phyloP scores from a whole-genome alignment of 2,113 vertebrate species.

The Podarcis cretensis region DNA sequence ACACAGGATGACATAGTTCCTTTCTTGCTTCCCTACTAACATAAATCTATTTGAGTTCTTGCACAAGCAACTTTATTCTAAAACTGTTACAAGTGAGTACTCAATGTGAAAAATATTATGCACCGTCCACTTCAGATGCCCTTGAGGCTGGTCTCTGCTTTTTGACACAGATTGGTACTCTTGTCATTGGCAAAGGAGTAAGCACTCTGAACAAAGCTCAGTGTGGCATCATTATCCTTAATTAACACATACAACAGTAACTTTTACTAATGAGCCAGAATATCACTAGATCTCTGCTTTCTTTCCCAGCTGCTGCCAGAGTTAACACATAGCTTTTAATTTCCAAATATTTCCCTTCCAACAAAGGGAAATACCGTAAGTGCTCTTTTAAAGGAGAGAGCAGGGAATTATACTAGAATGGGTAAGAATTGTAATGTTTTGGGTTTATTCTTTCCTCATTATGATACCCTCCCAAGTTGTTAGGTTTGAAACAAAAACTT shows the following conservation, averaged over 20 bases:
- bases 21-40: not conserved
- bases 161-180: not conserved
- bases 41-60: not conserved
- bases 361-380: not conserved
- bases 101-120: slow-evolving; percentile 2
- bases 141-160: slow-evolving; percentile 8
- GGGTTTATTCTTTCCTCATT: not conserved
- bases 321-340: not conserved
- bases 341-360: not conserved
- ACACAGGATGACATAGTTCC: slow-evolving; percentile 31
- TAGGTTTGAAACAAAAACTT: not conserved
- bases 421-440: not conserved
- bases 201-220: slow-evolving; percentile 38
- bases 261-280: slow-evolving; percentile 40
- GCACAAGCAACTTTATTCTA: slow-evolving; percentile 8
- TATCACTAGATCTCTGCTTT: slow-evolving; percentile 41
- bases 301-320: slow-evolving; percentile 5
- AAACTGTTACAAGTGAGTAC: not conserved
- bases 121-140: not conserved
- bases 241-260: slow-evolving; percentile 48
- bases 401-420: not conserved
- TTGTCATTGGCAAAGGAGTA: slow-evolving; percentile 34
- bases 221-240: slow-evolving; percentile 21
- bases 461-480: not conserved
- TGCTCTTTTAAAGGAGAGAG: not conserved